Conservation (phyloP, 2,888 invertebrate genomes). For the Gordius sp. region DNA sequence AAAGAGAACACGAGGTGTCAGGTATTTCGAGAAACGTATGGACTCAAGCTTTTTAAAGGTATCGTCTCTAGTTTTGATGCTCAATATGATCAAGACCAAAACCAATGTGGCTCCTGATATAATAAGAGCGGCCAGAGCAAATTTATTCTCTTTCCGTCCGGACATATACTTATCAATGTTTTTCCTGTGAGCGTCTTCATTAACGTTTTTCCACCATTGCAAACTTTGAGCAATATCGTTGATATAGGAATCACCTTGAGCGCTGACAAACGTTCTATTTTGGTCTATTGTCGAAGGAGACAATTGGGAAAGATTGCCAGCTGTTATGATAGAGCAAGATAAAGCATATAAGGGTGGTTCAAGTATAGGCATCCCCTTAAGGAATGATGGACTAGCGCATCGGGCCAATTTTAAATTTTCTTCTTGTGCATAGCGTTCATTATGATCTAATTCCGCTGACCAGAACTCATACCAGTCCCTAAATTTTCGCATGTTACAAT, state of each 20-base stretch:
- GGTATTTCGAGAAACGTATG: not conserved
- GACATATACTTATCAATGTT: not conserved
- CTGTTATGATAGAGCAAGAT: too few species aligned
- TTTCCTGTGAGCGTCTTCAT: not conserved
- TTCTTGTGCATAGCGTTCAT: constrained; percentile 2
- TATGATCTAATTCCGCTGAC: not conserved
- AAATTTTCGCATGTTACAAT: not conserved
- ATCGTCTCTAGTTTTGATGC: not conserved
- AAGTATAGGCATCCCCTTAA: not conserved
- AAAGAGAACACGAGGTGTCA: too few species aligned
- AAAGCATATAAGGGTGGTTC: too few species aligned
- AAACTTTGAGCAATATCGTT: too few species aligned
- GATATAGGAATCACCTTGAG: too few species aligned
- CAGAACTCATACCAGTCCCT: not conserved
- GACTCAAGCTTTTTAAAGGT: not conserved
- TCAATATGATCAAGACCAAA: not conserved
- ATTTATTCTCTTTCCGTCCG: not conserved
- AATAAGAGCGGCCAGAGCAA: not conserved
- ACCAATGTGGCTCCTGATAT: not conserved
- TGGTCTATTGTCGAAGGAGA: too few species aligned
- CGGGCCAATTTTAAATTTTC: not conserved
- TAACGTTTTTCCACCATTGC: too few species aligned
- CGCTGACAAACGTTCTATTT: too few species aligned
- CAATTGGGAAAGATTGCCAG: too few species aligned
- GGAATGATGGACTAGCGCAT: not conserved